Base-by-base conservation (phyloP, 2,888 invertebrate genomes). In the Watsonalla cultraria region DNA sequence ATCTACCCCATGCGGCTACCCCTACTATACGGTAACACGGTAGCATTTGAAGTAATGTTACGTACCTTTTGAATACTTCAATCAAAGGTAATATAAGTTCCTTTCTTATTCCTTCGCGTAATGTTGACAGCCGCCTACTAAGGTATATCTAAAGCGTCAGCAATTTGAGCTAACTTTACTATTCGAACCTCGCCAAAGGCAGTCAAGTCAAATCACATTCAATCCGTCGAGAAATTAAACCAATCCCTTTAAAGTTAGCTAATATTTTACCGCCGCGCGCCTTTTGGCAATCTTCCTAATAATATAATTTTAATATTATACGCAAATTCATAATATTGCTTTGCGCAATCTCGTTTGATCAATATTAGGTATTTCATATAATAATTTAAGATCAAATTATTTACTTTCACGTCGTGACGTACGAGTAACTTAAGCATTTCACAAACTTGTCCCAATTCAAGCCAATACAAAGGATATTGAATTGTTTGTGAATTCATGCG, bases 1-100 rank as follows among this genome's bases (percentile, higher is more conserved):
- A 59, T 54, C 58, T 71, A 63, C 62, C n/a, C 64, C 64, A 71
- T 70, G 24, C 24, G 24, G 24, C 24, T 24, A 24, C 24, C 24
- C 2, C 24, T 24, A 24, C 24, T 24, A 4, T 24, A 24, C 4
- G 24, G 24, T 4, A 24, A 4, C 24, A 24, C 24, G 24, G 24
- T 24, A 24, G 24, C 24, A 24, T 24, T 24, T 24, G 24, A 24
- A 24, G 24, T 24, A 24, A 24, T 24, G 24, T 24, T 24, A 24
- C 24, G n/a, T n/a, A n/a, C 24, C 4, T 24, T 2, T 24, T 24
- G 24, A 24, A 24, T 24, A 24, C 24, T 24, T 24, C 24, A 4
- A 24, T 24, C 24, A 24, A 24, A 24, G 24, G 24, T 24, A 24
- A 24, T 24, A 24, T 24, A 24, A 24, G 24, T 24, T 24, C 24